These are phyloP conservation scores for Cygnus buccinator DNA, from an alignment of 2,113 vertebrate genomes.

Conservation along the genomic window DNA sequence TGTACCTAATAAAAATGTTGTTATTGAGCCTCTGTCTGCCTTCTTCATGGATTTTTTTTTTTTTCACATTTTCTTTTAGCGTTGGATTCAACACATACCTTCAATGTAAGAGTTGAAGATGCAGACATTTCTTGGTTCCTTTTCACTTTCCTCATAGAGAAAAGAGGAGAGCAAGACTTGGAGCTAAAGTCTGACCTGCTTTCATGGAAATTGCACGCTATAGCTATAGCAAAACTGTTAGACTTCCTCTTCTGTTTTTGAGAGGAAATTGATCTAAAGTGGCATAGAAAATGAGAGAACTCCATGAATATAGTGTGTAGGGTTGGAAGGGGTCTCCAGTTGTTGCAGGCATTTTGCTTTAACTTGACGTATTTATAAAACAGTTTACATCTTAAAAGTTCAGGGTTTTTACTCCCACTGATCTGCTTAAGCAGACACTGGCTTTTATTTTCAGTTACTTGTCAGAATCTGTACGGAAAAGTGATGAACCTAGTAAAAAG, in stretches of 20 bases:
- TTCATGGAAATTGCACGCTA: not conserved
- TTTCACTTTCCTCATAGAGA: not conserved
- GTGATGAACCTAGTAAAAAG: conserved; percentile 57
- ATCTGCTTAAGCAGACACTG: conserved; percentile 46
- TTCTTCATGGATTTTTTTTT: not conserved
- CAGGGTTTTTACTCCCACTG: conserved; percentile 57
- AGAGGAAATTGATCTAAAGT: not conserved
- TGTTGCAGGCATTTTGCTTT: conserved; percentile 52
- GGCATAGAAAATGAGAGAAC: not conserved
- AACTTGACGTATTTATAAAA: conserved; percentile 71
- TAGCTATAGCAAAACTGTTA: not conserved
- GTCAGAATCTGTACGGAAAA: conserved; percentile 55
- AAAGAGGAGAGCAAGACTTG: not conserved
- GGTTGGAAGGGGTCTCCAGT: conserved; percentile 4
- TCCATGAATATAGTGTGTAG: not conserved
- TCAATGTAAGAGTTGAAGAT: not conserved
- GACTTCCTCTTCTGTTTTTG: not conserved
- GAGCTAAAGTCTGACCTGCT: not conserved
- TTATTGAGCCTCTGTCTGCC: not conserved
- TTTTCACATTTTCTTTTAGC: not conserved
- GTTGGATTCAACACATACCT: not conserved
- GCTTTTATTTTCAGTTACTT: conserved; percentile 55
- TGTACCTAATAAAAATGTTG: not conserved
- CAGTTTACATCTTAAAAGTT: conserved; percentile 61
- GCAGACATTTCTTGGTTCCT: not conserved